Conservation (phyloP, 2,888 invertebrate genomes). For the Steinernema scapterisci region DNA sequence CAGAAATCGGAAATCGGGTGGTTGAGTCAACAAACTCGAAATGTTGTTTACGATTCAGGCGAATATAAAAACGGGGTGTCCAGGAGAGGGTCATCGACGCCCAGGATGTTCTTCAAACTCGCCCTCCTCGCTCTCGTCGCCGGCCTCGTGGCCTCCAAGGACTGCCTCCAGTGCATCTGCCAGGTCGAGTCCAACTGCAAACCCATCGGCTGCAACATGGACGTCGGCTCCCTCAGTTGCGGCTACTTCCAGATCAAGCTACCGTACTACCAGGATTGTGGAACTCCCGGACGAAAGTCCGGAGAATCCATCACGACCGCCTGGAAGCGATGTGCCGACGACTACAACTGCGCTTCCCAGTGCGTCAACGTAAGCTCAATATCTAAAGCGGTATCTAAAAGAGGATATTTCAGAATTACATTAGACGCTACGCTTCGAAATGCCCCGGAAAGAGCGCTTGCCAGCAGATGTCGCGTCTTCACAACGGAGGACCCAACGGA, state of each 20-base stretch:
- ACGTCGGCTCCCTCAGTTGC: constrained; percentile 59
- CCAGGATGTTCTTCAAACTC: not conserved
- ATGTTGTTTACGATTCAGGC: not conserved
- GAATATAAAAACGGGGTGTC: not conserved
- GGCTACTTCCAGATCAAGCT: constrained; percentile 58
- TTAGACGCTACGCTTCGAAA: constrained; percentile 24
- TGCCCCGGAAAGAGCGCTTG: constrained; percentile 36
- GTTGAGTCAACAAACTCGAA: not conserved
- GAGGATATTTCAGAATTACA: constrained; percentile 31
- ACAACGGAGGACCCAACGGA: constrained; percentile 39
- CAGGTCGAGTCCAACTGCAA: constrained; percentile 26
- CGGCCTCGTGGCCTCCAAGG: not conserved
- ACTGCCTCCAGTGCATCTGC: constrained; percentile 30
- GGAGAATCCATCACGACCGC: constrained; percentile 46
- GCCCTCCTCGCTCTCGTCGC: not conserved
- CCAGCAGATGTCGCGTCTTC: constrained; percentile 36
- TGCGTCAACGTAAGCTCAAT: constrained; percentile 44
- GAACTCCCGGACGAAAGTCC: constrained; percentile 44
- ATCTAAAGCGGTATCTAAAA: not conserved
- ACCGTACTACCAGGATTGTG: constrained; percentile 46
- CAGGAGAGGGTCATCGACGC: not conserved
- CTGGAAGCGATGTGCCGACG: constrained; percentile 50
- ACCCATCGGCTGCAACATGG: constrained; percentile 37
- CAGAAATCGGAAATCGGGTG: no score
- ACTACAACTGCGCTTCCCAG: constrained; percentile 45